A percentile compares a stretch with the other conserved stretches of the same genome.
Evolutionary conservation across 2,888 invertebrate genomes (phyloP).

Genomic region (Trichopoda pennipes): DNA sequence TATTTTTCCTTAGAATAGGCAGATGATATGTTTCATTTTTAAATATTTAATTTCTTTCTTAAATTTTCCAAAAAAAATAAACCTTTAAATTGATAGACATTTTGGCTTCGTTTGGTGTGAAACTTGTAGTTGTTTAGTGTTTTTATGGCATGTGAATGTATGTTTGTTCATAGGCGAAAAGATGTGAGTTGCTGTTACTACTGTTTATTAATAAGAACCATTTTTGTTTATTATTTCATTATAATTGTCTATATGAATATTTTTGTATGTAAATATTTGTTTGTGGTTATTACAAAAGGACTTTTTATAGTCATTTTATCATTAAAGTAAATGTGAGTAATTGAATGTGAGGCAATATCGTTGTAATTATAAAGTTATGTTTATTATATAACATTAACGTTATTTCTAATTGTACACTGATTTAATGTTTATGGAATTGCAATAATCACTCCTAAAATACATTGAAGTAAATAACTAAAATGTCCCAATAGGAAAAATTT

Average conservation of each 20-base stretch:
- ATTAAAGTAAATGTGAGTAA: background rate
- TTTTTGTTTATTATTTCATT: slow-evolving; percentile 16
- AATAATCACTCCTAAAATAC: slow-evolving; percentile 35
- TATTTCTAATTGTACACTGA: slow-evolving; percentile 33
- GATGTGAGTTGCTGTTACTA: slow-evolving; percentile 32
- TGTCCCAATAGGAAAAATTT: slow-evolving; percentile 17
- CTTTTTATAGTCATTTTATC: slow-evolving; percentile 23
- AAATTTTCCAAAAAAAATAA: background rate
- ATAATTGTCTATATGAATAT: background rate
- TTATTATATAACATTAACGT: slow-evolving; percentile 48
- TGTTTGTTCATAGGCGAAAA: background rate
- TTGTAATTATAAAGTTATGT: slow-evolving; percentile 47
- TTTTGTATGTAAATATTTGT: slow-evolving; percentile 5
- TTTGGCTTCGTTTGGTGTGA: slow-evolving; percentile 62
- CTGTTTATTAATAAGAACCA: slow-evolving; percentile 18
- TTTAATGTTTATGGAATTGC: slow-evolving; percentile 59
- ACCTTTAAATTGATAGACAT: slow-evolving; percentile 58
- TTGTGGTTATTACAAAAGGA: slow-evolving; percentile 13
- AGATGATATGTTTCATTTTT: too few relatives aligned
- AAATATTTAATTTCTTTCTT: too few relatives aligned
- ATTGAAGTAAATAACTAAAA: slow-evolving; percentile 2
- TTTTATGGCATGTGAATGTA: background rate
- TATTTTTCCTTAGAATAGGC: too few relatives aligned
- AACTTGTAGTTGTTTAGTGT: background rate
- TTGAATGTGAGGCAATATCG: slow-evolving; percentile 21